A percentile compares a stretch with the other conserved stretches of the same genome.
Evolutionary conservation across 2,113 vertebrate species (phyloP).

Genomic region (Glaucidium brasilianum): DNA sequence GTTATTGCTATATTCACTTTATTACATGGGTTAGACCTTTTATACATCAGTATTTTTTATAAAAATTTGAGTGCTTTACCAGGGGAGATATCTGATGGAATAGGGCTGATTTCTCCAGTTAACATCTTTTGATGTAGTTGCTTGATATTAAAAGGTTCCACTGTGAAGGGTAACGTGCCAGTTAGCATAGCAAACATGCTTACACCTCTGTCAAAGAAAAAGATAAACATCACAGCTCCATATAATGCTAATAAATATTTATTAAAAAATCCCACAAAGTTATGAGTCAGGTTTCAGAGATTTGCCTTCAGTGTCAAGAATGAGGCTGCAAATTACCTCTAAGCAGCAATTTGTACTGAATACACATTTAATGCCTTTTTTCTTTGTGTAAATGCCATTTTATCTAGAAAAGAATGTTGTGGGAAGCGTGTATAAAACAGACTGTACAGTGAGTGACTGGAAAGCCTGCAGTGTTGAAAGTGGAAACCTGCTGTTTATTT

Average conservation of each 20-base stretch:
- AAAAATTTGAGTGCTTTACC: constrained; percentile 58
- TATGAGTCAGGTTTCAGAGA: not conserved
- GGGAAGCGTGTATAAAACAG: not conserved
- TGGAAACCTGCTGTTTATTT: constrained; percentile 57
- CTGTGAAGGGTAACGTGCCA: constrained; percentile 77
- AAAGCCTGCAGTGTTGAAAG: constrained; percentile 33
- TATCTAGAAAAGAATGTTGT: not conserved
- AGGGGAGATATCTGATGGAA: constrained; percentile 80
- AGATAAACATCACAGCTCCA: not conserved
- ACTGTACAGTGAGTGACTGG: not conserved
- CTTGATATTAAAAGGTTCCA: constrained; percentile 86
- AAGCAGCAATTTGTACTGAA: not conserved
- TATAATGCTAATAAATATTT: not conserved
- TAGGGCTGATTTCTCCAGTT: constrained; percentile 77
- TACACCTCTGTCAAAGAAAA: constrained; percentile 73
- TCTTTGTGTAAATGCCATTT: not conserved
- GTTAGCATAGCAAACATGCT: constrained; percentile 85
- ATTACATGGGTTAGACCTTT: not conserved
- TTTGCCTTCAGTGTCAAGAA: not conserved
- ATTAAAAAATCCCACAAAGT: not conserved
- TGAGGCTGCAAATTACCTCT: not conserved
- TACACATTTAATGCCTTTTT: not conserved
- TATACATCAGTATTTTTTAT: not conserved
- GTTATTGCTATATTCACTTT: not conserved
- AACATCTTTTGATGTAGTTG: constrained; percentile 84